phyloP scores from a whole-genome alignment of 2,113 vertebrate species.

The Procavia capensis region DNA sequence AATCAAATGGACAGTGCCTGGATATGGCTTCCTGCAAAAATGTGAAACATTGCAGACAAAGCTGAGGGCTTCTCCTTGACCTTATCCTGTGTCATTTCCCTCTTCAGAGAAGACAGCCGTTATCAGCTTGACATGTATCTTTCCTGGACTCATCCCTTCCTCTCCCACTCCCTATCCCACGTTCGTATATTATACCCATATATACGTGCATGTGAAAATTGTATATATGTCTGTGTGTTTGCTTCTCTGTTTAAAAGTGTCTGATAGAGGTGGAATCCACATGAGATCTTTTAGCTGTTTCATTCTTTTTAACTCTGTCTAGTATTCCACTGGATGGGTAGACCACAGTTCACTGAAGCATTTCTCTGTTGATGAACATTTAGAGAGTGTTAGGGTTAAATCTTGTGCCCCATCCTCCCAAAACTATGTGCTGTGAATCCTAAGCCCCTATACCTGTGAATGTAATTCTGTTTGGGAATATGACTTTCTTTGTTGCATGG shows the following conservation, averaged over 20 bases:
- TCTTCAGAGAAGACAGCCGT: background rate
- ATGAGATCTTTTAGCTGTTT: no score
- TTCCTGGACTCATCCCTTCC: background rate
- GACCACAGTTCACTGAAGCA: background rate
- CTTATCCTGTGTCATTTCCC: background rate
- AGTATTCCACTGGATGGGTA: no score
- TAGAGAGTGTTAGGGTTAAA: no score
- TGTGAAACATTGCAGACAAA: background rate
- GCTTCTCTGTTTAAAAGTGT: no score
- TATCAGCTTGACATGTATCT: background rate
- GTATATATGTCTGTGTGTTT: background rate
- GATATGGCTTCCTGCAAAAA: background rate
- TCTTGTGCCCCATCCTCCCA: no score
- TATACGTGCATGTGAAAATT: background rate
- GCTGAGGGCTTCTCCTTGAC: background rate
- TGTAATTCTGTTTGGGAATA: no score
- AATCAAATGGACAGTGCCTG: background rate
- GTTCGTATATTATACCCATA: fast-evolving
- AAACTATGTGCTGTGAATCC: background rate
- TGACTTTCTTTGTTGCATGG: no score
- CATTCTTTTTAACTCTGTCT: background rate
- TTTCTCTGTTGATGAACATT: background rate
- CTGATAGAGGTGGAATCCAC: fast-evolving
- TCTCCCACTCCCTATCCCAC: background rate
- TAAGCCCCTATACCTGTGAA: background rate